Base-by-base conservation (phyloP, 2,113 vertebrate species). In the Oenanthe oenanthe region DNA sequence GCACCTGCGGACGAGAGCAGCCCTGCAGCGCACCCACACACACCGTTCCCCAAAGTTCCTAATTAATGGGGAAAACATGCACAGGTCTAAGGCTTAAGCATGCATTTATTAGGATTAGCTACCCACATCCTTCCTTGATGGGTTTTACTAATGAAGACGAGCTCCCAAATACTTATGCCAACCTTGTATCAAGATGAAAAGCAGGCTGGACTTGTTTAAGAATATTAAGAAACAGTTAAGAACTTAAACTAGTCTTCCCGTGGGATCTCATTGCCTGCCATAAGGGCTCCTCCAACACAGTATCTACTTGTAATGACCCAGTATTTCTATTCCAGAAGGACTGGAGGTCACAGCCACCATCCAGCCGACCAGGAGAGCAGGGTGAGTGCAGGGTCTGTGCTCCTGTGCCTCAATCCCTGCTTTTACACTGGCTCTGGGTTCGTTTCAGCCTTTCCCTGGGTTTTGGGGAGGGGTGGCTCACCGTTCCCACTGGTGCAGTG, bases 1-100 rank as follows among this genome's bases (percentile, higher is more conserved):
- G 97, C 31, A 98, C 98, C 99, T 99, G 97, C 63, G 57, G 91
- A 54, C 2, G 17, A 71, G 90, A 80, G 40, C 56, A 72, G 83
- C 67, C 65, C 79, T 88, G 81, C 36, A n/a, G 40, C 40, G 15
- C 40, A 42, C 40, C 40, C 40, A 0, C 8, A 28, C 45, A n/a
- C 72, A 62, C n/a, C 76, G 31, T 24, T 81, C 67, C 70, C 81
- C 74, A 9, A 73, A 85, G 40, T 15, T 26, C 0, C 0, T 31
- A 65, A 76, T 61, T 54, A 31, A 40, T 54, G 85, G 58, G 42
- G 1, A 29, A 73, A 60, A 91, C 76, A 60, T 8, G 10, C n/a
- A 42, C 21, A 88, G 63, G 71, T 85, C 78, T 82, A 51, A 72
- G 58, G 50, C 42, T 88, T 48, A 65, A 71, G 71, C 43, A 32